phyloP scores from a whole-genome alignment of 2,797 vertebrate species.

The Hephaestus fuliginosus region DNA sequence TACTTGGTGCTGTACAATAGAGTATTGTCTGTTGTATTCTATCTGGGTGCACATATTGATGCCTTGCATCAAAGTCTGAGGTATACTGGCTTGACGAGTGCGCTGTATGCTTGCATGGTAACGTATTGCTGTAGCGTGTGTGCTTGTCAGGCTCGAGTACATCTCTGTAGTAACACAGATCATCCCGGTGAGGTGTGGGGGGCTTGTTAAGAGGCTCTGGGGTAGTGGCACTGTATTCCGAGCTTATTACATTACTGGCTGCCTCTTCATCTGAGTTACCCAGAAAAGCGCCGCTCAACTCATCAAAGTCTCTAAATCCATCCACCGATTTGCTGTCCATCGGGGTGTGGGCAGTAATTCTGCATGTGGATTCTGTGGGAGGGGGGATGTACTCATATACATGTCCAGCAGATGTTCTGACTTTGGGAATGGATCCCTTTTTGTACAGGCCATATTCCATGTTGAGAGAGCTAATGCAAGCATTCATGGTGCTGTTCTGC shows the following conservation, averaged over 20 bases:
- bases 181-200: constrained; percentile 88
- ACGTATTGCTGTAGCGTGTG: constrained; percentile 86
- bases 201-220: constrained; percentile 92
- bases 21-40: constrained; percentile 94
- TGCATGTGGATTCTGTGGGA: constrained; percentile 89
- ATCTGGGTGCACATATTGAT: constrained; percentile 92
- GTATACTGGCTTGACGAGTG: constrained; percentile 89
- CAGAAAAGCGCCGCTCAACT: constrained; percentile 92
- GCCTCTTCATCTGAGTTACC: constrained; percentile 88
- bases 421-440: constrained; percentile 90
- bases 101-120: constrained; percentile 91
- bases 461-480: constrained; percentile 96
- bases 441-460: constrained; percentile 95
- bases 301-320: constrained; percentile 94
- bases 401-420: constrained; percentile 93
- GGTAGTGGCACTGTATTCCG: constrained; percentile 92
- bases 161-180: constrained; percentile 93
- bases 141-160: constrained; percentile 91
- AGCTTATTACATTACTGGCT: constrained; percentile 87
- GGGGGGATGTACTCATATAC: constrained; percentile 97
- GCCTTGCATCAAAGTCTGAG: constrained; percentile 92
- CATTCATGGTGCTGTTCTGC: constrained; percentile 92
- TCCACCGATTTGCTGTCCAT: constrained; percentile 89
- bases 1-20: constrained; percentile 92
- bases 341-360: constrained; percentile 88